Evolutionary conservation across 2,797 vertebrate genomes (phyloP).

Genomic region (Sebastolobus alascanus): DNA sequence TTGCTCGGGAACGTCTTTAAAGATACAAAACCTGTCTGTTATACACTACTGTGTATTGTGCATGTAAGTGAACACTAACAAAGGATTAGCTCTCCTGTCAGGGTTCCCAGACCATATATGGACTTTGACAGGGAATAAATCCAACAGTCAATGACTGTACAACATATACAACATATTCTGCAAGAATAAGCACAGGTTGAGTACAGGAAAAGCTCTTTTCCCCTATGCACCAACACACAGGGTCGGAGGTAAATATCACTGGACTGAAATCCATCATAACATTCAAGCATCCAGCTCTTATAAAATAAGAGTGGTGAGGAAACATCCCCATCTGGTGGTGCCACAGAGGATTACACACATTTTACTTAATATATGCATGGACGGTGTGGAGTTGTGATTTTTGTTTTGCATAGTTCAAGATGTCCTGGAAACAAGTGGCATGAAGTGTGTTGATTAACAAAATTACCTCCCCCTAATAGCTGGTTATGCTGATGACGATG

Average conservation of each 20-base stretch:
- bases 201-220: not conserved
- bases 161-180: not conserved
- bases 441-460: slow-evolving; percentile 38
- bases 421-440: slow-evolving; percentile 26
- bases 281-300: not conserved
- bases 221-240: not conserved
- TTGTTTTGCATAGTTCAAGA: slow-evolving; percentile 19
- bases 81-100: not conserved
- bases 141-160: not conserved
- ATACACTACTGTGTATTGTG: not conserved
- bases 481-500: slow-evolving; percentile 30
- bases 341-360: slow-evolving; percentile 1
- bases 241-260: not conserved
- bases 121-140: slow-evolving; percentile 1
- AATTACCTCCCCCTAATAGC: slow-evolving; percentile 37
- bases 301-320: not conserved
- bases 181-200: not conserved
- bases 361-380: not conserved
- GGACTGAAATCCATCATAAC: not conserved
- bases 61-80: not conserved
- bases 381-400: not conserved
- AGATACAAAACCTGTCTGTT: not conserved
- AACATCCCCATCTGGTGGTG: slow-evolving; percentile 66
- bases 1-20: slow-evolving; percentile 10
- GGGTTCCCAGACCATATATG: not conserved